Percentiles rank a stretch among this genome's conserved stretches.
Evolutionary conservation across 2,888 invertebrate genomes (phyloP).

Genomic region (Chironomus riparius): DNA sequence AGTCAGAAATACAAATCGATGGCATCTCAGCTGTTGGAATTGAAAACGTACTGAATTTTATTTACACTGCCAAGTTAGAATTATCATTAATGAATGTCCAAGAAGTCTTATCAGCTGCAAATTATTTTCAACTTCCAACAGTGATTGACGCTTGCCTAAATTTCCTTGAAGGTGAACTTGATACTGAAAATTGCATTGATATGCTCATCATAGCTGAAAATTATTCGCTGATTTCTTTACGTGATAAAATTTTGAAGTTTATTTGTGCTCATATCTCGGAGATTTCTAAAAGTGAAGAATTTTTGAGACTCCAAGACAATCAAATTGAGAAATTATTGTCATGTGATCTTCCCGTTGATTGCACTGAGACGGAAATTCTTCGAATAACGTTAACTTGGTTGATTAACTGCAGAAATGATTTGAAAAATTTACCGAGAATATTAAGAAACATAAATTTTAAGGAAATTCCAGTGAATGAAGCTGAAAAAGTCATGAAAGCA

Average conservation of each 20-base stretch:
- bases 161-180: slow-evolving; percentile 56
- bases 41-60: slow-evolving; percentile 54
- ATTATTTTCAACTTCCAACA: slow-evolving; percentile 53
- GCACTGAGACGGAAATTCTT: slow-evolving; percentile 52
- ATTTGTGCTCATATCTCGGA: slow-evolving; percentile 55
- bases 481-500: slow-evolving; percentile 34
- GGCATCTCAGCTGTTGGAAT: slow-evolving; percentile 59
- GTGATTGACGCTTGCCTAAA: slow-evolving; percentile 58
- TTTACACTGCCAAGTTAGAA: slow-evolving; percentile 56
- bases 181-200: slow-evolving; percentile 62
- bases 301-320: slow-evolving; percentile 50
- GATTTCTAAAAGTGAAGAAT: slow-evolving; percentile 51
- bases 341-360: slow-evolving; percentile 60
- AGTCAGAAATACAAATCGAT: slow-evolving; percentile 50
- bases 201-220: slow-evolving; percentile 60
- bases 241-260: slow-evolving; percentile 53
- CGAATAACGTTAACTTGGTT: slow-evolving; percentile 53
- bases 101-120: slow-evolving; percentile 60
- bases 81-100: slow-evolving; percentile 55
- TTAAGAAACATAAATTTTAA: slow-evolving; percentile 42
- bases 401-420: slow-evolving; percentile 39
- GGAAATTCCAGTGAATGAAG: slow-evolving; percentile 41
- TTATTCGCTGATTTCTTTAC: slow-evolving; percentile 52
- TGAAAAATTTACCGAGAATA: background rate
- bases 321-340: slow-evolving; percentile 54